A percentile compares a stretch with the other conserved stretches of the same genome.
These are phyloP conservation scores for Phortica variegata DNA, from an alignment of 1,140 invertebrate species.

Conservation along the genomic window DNA sequence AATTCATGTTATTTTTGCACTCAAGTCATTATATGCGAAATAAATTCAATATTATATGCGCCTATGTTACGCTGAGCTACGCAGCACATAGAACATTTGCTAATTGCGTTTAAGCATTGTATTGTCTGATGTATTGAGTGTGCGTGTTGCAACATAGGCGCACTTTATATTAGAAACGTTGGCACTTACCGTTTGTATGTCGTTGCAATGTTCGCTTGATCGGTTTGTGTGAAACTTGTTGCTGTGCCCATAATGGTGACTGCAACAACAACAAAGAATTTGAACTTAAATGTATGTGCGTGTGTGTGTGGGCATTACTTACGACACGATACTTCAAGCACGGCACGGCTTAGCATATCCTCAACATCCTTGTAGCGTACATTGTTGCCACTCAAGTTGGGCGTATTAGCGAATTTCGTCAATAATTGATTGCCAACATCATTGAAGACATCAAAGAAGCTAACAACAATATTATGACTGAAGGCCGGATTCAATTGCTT, in stretches of 20 bases:
- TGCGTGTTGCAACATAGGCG: no score
- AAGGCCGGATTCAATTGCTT: constrained; percentile 51
- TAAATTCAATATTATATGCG: no score
- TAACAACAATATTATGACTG: constrained; percentile 41
- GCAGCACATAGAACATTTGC: no score
- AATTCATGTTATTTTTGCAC: no score
- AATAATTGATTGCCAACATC: constrained; percentile 42
- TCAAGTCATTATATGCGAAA: no score
- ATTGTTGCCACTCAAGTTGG: constrained; percentile 22
- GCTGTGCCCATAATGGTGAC: constrained; percentile 51
- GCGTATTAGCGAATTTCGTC: constrained; percentile 25
- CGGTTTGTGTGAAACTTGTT: constrained; percentile 42
- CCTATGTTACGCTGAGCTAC: no score
- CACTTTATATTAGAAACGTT: no score
- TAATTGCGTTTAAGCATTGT: no score
- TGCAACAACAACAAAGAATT: no score
- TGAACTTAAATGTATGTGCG: no score
- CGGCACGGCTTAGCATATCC: constrained; percentile 45
- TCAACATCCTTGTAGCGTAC: constrained; percentile 41
- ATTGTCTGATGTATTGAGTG: no score
- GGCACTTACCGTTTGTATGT: constrained; percentile 49
- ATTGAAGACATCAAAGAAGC: constrained; percentile 48
- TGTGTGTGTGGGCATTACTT: constrained; percentile 20
- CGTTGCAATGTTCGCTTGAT: constrained; percentile 41
- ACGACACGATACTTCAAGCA: constrained; percentile 49